Evolutionary conservation across 1,140 invertebrate species (phyloP), one percentile per base, ranked within the genome.

Genomic region (Eulimnadia texana): DNA sequence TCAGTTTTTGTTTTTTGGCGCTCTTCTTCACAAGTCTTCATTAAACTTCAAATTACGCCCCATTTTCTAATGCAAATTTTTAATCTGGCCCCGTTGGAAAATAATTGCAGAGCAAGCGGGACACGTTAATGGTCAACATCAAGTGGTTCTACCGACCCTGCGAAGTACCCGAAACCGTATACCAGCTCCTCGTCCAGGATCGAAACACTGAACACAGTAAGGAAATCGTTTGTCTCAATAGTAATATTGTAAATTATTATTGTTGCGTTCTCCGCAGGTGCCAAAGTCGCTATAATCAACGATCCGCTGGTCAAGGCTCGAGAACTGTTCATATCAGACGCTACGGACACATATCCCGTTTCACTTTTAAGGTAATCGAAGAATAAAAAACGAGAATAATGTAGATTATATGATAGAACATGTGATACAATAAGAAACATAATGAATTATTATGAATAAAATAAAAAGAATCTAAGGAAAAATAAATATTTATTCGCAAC

Each of bases 281-380:
- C 68, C 9, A 68, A 70, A 61, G 67, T 70, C 22, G 65, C 69
- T 28, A 68, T 71, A n/a, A 70, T 74, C 13, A 68, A 73, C 23
- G 72, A 76, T 64, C 73, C 76, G 50, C 65, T 72, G 50, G 70
- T 77, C 19, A 71, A 72, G 63, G 68, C 71, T 3, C 64, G 77
- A 50, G 77, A 79, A 67, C 70, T 79, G 10, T 78, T 79, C 67
- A 77, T 77, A 47, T 78, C 76, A 0, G 75, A 77, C 68, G 74
- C 76, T n/a, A 74, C 75, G 1, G 77, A 79, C 62, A 76, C 74
- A 3, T 76, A 76, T 61, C 76, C 77, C 13, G 76, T 77, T n/a
- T 75, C 74, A 51, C 71, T 77, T 25, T 66, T 79, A 63, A 72
- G 75, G 71, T 76, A 68, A 64, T 65, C 22, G 29, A 27, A 16